Conservation (phyloP, 2,113 vertebrate species). For the Pungitius pungitius region DNA sequence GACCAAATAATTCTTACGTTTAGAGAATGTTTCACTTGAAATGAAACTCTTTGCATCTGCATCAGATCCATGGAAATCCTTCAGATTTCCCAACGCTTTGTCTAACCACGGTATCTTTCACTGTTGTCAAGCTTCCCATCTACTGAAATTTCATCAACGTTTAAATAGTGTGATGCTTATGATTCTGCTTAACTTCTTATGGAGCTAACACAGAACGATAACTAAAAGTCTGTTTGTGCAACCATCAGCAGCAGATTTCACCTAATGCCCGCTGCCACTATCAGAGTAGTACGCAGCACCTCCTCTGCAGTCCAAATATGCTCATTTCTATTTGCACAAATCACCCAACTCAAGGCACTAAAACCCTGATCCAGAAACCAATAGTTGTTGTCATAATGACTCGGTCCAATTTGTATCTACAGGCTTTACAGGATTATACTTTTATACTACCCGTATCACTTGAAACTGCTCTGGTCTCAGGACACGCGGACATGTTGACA, state of each 20-base stretch:
- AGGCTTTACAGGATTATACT: too few species aligned
- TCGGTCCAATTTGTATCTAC: too few species aligned
- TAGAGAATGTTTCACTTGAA: conserved; percentile 12
- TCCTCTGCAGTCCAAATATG: not conserved
- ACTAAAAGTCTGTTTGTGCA: not conserved
- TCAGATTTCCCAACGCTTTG: not conserved
- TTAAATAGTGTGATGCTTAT: not conserved
- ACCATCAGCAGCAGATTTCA: not conserved
- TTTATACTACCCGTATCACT: too few species aligned
- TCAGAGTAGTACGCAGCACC: not conserved
- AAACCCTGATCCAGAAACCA: not conserved
- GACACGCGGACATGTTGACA: conserved; percentile 31
- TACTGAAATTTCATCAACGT: not conserved
- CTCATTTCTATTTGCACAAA: not conserved
- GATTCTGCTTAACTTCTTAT: not conserved
- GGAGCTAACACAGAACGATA: not conserved
- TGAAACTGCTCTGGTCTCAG: conserved; percentile 14
- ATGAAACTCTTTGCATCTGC: not conserved
- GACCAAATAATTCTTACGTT: not conserved
- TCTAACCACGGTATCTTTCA: not conserved
- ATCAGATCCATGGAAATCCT: not conserved
- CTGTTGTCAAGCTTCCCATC: not conserved
- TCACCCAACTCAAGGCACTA: not conserved
- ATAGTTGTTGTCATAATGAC: not conserved
- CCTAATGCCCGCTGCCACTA: not conserved